Base-by-base conservation (phyloP, 2,797 vertebrate genomes). In the Cynopterus sphinx region DNA sequence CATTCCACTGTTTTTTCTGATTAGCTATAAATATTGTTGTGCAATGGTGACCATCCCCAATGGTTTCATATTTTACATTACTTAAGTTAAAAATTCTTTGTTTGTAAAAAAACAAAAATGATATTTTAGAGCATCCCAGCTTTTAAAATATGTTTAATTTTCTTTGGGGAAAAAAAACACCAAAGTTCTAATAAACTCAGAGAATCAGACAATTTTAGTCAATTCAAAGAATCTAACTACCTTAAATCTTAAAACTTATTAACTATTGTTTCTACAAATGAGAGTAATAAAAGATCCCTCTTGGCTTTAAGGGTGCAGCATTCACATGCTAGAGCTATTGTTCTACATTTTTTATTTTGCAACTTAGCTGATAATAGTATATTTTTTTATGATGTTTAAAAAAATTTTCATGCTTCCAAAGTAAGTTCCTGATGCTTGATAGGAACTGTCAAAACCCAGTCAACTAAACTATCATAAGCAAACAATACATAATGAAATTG, bases 381-480 rank as follows among this genome's bases (percentile, higher is more conserved):
- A 92, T 96, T 96, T 90, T 88, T 90, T 88, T 92, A 87, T 89
- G 87, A 92, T 90, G 71, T 96, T 97, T 90, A 92, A 90, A 39
- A 46, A 94, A 39, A 21, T 90, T 87, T 73, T 85, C 31, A 92
- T 93, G 53, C 41, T 83, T 97, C 63, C 46, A 91, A 24, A 9
- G 19, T 87, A 75, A 83, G 36, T 78, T 97, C n/a, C 46, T 26
- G 3, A 87, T 41, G 26, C 12, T 28, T 57, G 21, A 70, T 87
- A 84, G 43, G 46, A 95, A 86, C 16, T 10, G 17, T 75, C 46
- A 84, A 87, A 97, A 87, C 51, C 28, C 49, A 75, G 73, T 83
- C 61, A 90, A 92, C 31, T 63, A 61, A 94, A 39, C 51, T 85
- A n/a, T 94, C 84, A 78, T 74, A 55, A 95, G 88, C 51, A 95